phyloP scores from a whole-genome alignment of 2,888 invertebrate species.

The Phengaris arion region DNA sequence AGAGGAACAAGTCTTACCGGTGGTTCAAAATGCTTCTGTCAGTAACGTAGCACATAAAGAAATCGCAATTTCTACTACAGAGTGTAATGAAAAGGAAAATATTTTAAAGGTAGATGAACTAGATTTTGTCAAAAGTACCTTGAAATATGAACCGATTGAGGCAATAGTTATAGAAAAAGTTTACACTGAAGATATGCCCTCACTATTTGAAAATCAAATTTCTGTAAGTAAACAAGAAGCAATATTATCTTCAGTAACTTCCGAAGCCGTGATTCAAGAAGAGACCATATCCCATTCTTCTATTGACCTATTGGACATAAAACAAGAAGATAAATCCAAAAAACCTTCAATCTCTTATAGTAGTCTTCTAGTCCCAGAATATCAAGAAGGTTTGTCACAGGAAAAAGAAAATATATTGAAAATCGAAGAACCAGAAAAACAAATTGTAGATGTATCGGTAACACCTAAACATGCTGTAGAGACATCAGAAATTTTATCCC shows the following conservation, averaged over 20 bases:
- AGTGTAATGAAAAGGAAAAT: slow-evolving; percentile 80
- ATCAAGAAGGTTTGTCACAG: slow-evolving; percentile 75
- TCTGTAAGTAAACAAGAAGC: slow-evolving; percentile 55
- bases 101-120: slow-evolving; percentile 44
- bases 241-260: slow-evolving; percentile 62
- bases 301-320: slow-evolving; percentile 56
- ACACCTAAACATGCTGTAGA: slow-evolving; percentile 72
- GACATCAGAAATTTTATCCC: slow-evolving; percentile 76
- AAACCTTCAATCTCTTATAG: slow-evolving; percentile 68
- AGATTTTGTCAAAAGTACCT: slow-evolving; percentile 45
- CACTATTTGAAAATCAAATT: slow-evolving; percentile 49
- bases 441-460: slow-evolving; percentile 63
- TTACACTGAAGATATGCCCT: slow-evolving; percentile 65
- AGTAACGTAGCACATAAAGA: slow-evolving; percentile 77
- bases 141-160: slow-evolving; percentile 59
- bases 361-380: slow-evolving; percentile 78
- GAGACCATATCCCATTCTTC: slow-evolving; percentile 75
- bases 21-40: slow-evolving; percentile 66
- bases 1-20: slow-evolving; percentile 40
- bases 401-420: slow-evolving; percentile 79
- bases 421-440: slow-evolving; percentile 61
- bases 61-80: slow-evolving; percentile 74
- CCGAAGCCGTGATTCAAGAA: slow-evolving; percentile 79
- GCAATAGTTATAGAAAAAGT: slow-evolving; percentile 77
- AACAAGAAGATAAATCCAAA: slow-evolving; percentile 48